Conservation (phyloP, 2,797 vertebrate genomes). For the Xyrichtys novacula region DNA sequence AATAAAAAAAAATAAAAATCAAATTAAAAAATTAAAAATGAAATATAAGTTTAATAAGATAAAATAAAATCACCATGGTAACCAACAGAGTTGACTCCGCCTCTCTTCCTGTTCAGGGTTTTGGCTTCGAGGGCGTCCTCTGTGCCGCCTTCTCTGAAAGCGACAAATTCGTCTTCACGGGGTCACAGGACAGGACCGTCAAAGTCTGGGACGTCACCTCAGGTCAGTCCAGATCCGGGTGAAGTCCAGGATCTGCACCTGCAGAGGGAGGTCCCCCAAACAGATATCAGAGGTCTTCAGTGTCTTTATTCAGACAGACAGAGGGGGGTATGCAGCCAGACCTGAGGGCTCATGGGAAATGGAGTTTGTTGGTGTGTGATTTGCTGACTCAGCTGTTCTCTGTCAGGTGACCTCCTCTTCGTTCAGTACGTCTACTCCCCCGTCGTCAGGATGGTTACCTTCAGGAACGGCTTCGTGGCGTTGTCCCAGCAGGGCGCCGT, state of each 20-base stretch:
- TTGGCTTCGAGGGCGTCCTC: conserved; percentile 82
- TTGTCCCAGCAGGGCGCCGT: conserved; percentile 76
- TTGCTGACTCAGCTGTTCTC: not conserved
- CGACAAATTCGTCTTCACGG: conserved; percentile 82
- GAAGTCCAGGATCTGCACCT: too few relatives aligned
- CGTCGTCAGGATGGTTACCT: conserved; percentile 79
- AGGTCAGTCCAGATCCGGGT: conserved; percentile 62
- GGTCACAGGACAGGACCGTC: conserved; percentile 83
- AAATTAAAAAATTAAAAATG: too few relatives aligned
- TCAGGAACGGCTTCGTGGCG: conserved; percentile 82
- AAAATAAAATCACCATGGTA: too few relatives aligned
- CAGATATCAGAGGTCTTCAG: too few relatives aligned
- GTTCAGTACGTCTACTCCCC: conserved; percentile 83
- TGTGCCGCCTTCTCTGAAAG: conserved; percentile 87
- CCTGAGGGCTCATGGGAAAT: not conserved
- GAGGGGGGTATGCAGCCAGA: not conserved
- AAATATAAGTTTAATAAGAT: too few relatives aligned
- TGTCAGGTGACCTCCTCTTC: conserved; percentile 82
- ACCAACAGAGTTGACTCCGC: too few relatives aligned
- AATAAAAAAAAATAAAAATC: too few relatives aligned
- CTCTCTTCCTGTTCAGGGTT: conserved; percentile 69
- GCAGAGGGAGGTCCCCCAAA: not conserved
- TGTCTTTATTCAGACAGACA: too few relatives aligned
- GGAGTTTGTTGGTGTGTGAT: not conserved
- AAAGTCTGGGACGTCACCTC: conserved; percentile 84